Evolutionary conservation across 1,140 invertebrate genomes (phyloP).

Genomic region (Mycetomoellerius zeteki): DNA sequence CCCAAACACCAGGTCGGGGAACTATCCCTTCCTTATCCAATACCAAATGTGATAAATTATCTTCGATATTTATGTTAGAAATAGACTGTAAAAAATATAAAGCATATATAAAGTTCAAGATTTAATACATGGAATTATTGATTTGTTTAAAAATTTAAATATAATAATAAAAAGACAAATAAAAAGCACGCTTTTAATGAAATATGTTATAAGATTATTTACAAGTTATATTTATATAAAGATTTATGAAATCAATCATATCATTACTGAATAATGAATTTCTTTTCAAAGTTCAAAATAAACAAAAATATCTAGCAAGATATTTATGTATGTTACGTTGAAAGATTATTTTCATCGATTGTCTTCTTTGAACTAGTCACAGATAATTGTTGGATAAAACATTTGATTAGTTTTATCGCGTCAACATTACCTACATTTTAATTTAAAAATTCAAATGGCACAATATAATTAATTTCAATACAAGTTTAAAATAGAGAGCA

Average conservation of each 20-base stretch:
- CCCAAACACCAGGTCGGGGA: slow-evolving; percentile 87
- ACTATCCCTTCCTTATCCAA: slow-evolving; percentile 87
- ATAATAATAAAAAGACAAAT: background rate
- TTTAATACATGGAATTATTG: slow-evolving; percentile 21
- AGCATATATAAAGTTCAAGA: slow-evolving; percentile 18
- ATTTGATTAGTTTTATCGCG: background rate
- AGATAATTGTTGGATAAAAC: background rate
- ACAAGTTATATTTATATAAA: background rate
- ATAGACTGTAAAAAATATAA: slow-evolving; percentile 82
- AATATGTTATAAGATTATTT: background rate
- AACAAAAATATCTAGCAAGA: background rate
- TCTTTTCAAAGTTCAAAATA: background rate
- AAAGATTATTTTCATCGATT: background rate
- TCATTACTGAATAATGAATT: background rate
- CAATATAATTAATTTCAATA: too few species aligned
- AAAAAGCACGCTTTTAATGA: background rate
- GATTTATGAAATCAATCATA: background rate
- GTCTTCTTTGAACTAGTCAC: background rate
- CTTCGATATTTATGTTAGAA: slow-evolving; percentile 81
- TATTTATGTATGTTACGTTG: background rate
- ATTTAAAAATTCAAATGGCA: too few species aligned
- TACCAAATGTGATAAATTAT: slow-evolving; percentile 88
- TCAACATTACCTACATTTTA: too few species aligned
- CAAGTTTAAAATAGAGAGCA: too few species aligned
- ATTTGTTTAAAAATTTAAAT: slow-evolving; percentile 3